Conservation (phyloP, 2,113 vertebrate species). For the Empidonax alnorum region DNA sequence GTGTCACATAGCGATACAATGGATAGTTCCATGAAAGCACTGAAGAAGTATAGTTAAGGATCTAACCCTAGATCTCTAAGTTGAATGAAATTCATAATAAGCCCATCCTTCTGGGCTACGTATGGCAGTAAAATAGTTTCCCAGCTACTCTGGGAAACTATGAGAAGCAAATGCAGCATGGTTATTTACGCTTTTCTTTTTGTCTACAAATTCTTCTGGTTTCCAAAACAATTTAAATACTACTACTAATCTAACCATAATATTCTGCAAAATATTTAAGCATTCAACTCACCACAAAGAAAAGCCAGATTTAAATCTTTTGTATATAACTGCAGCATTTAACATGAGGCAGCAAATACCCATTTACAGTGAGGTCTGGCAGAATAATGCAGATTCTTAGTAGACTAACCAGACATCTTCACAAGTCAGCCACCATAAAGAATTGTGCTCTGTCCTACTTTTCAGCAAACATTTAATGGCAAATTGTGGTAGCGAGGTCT, state of each 20-base stretch:
- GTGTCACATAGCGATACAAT: neutral
- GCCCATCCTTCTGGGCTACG: neutral
- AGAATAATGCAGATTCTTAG: neutral
- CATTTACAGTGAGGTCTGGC: neutral
- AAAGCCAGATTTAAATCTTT: neutral
- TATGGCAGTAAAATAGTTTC: neutral
- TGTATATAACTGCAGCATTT: neutral
- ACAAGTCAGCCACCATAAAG: neutral
- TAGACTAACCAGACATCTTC: neutral
- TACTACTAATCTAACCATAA: neutral
- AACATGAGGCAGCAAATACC: neutral
- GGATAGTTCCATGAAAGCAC: neutral
- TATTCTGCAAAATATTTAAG: neutral
- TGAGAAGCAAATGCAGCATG: neutral
- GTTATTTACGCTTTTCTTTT: neutral
- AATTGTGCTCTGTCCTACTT: constrained; percentile 3
- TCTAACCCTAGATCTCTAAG: neutral
- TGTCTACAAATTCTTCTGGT: neutral
- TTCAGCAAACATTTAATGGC: constrained; percentile 6
- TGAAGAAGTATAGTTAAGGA: neutral
- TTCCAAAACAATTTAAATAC: neutral
- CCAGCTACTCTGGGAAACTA: neutral
- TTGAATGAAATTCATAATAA: neutral
- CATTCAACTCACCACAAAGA: neutral
- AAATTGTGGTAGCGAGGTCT: constrained; percentile 1